Conservation (phyloP, 2,797 vertebrate genomes). For the Geotrypetes seraphini region DNA sequence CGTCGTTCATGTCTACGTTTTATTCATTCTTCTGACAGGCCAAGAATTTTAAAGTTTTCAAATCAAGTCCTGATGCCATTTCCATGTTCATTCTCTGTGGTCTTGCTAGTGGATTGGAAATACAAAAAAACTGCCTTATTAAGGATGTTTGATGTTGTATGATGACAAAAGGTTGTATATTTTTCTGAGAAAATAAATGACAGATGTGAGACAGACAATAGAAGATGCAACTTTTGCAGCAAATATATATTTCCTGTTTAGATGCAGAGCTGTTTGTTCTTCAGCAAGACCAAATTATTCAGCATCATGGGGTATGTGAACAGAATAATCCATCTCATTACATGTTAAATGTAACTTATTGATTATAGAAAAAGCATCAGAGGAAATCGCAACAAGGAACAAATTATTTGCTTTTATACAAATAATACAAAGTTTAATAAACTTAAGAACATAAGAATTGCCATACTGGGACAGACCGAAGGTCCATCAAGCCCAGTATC, state of each 20-base stretch:
- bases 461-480: too few relatives aligned
- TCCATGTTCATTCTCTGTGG: neutral
- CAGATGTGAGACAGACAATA: neutral
- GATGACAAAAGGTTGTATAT: neutral
- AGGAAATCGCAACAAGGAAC: too few relatives aligned
- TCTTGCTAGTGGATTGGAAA: neutral
- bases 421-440: too few relatives aligned
- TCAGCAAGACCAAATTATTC: neutral
- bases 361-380: neutral
- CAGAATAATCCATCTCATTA: neutral
- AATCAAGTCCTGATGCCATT: constrained; percentile 4
- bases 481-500: too few relatives aligned
- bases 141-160: neutral
- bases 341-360: neutral
- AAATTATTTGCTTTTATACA: too few relatives aligned
- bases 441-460: too few relatives aligned
- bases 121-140: neutral
- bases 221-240: too few relatives aligned
- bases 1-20: constrained; percentile 35
- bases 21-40: constrained; percentile 21
- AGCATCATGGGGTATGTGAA: neutral
- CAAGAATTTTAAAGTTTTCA: constrained; percentile 6
- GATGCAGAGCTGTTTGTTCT: too few relatives aligned
- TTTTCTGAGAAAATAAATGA: neutral
- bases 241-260: too few relatives aligned